Evolutionary conservation across 2,888 invertebrate genomes (phyloP).

Genomic region (Cabera pusaria): DNA sequence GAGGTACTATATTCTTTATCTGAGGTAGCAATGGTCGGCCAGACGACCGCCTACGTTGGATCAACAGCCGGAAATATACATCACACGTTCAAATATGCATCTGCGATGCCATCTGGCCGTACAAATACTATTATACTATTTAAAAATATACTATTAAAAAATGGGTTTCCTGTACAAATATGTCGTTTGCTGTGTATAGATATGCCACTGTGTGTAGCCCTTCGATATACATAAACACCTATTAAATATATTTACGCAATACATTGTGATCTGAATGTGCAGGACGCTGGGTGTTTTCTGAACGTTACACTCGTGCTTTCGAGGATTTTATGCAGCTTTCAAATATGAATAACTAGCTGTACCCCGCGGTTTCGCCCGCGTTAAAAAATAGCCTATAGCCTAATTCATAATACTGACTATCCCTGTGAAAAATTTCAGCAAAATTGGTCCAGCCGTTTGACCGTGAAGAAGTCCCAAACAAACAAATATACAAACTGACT

Average conservation of each 20-base stretch:
- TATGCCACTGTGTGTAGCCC: conserved; percentile 1
- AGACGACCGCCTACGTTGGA: conserved; percentile 9
- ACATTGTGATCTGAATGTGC: too few species aligned
- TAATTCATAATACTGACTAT: too few species aligned
- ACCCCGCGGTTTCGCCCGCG: too few species aligned
- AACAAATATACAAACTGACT: too few species aligned
- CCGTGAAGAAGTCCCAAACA: too few species aligned
- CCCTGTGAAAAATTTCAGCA: too few species aligned
- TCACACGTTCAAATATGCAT: conserved; percentile 24
- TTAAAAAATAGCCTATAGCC: too few species aligned
- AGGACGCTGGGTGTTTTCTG: too few species aligned
- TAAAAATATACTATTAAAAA: conserved; percentile 14
- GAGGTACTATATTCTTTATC: conserved; percentile 73
- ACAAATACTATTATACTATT: conserved; percentile 43
- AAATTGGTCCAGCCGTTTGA: too few species aligned
- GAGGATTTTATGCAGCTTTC: too few species aligned
- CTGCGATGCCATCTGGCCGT: conserved; percentile 24
- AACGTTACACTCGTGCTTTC: too few species aligned
- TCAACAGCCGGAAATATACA: conserved; percentile 22
- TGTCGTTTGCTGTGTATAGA: conserved; percentile 1
- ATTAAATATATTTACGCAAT: conserved; percentile 4
- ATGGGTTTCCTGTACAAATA: conserved; percentile 8
- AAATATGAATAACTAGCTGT: too few species aligned
- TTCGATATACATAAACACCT: conserved; percentile 1
- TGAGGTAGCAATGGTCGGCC: conserved; percentile 65